Evolutionary conservation across 2,797 vertebrate genomes (phyloP).

Genomic region (Lepilemur septentrionalis): DNA sequence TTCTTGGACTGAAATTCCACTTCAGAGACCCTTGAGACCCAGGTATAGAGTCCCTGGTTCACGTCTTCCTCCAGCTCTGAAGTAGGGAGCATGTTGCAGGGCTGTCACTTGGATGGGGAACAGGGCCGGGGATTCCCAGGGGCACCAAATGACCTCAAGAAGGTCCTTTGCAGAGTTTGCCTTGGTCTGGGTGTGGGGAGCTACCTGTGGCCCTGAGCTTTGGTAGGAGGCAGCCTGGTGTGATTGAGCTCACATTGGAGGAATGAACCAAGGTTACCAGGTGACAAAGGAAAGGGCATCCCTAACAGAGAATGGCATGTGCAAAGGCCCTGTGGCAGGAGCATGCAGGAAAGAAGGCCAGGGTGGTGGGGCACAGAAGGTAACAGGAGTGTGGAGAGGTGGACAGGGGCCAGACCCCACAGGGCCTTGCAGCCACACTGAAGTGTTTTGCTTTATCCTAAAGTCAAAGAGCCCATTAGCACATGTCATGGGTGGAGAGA

Average conservation of each 20-base stretch:
- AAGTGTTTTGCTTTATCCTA: neutral
- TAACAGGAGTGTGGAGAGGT: accelerated
- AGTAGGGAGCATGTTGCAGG: neutral
- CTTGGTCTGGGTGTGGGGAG: neutral
- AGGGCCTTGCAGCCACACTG: neutral
- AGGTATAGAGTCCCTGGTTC: slow-evolving; percentile 28
- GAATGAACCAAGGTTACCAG: neutral
- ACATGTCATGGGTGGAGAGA: neutral
- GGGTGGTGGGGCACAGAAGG: neutral
- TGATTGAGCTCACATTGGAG: neutral
- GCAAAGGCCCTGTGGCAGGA: neutral
- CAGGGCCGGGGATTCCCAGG: neutral
- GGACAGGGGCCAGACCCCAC: accelerated
- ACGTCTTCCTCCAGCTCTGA: neutral
- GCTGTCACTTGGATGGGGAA: neutral
- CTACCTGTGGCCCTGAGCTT: neutral
- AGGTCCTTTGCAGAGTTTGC: neutral
- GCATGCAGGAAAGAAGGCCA: neutral
- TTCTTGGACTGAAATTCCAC: slow-evolving; percentile 67
- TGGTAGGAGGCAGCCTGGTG: neutral
- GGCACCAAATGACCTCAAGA: neutral
- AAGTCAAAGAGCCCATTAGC: neutral
- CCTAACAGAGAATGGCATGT: neutral
- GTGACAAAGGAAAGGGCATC: neutral
- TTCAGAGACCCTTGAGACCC: slow-evolving; percentile 54